Base-by-base conservation (phyloP, 1,140 invertebrate species). In the Hyphantria cunea region DNA sequence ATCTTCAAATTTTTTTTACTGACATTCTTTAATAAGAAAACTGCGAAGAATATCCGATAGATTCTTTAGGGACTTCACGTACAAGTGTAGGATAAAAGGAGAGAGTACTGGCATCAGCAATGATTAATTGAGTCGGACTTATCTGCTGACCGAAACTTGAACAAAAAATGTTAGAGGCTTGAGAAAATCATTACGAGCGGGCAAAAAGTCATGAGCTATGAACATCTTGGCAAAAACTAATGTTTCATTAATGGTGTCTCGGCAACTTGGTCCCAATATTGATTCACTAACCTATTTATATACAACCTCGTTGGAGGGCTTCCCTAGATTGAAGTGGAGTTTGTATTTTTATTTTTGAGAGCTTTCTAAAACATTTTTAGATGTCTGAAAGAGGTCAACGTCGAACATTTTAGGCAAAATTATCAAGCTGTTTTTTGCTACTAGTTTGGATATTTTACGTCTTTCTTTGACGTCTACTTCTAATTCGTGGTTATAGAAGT, bases 171-270 rank as follows among this genome's bases (percentile, higher is more conserved):
- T 68, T 68, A 66, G 65, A 63, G 37, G 44, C 41, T 61, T 60
- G 65, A 49, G 45, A 58, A 58, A 58, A 60, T 60, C 56, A 60
- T 60, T 60, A 60, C 14, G 47, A 14, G 25, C 10, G 9, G 60
- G 54, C 74, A 76, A 73, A 76, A 76, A 76, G 64, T 71, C 68
- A 67, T 71, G 71, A 74, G 64, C 61, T 32, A 37, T 17, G 56
- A 51, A 39, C 44, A 32, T n/a, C 31, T 13, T 11, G 25, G 56
- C 37, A 60, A 60, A 60, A 60, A 50, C 47, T 60, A 60, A 51
- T 60, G 56, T 60, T 51, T 33, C 47, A 51, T 60, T 60, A 59
- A 60, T 60, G 56, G 25, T 32, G 13, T n/a, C 34, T 33, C 25
- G 25, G 15, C 15, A 11, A 55, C 34, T 41, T 37, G 0, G 13